Conservation (phyloP, 30 jellyfish, hydroid and myxozoan genomes). For the Chironex yamaguchii region DNA sequence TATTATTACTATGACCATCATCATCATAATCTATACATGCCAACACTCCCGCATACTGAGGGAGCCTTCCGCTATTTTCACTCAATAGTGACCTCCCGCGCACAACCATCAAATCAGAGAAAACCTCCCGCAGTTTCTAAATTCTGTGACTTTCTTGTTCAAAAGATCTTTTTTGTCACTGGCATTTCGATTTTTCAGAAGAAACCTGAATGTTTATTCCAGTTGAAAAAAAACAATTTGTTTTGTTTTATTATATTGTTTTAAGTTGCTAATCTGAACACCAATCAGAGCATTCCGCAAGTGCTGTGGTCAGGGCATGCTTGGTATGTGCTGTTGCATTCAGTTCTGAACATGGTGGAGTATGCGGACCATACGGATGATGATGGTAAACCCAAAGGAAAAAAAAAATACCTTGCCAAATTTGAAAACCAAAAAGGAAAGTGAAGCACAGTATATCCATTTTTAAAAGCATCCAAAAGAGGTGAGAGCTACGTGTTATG, state of each 20-base stretch:
- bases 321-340: neutral
- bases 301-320: neutral
- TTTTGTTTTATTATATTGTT: neutral
- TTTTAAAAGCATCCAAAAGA: neutral
- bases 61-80: neutral
- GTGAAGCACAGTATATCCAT: neutral
- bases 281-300: constrained; percentile 2
- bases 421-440: neutral
- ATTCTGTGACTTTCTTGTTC: neutral
- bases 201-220: neutral
- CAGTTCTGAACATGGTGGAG: neutral
- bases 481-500: neutral
- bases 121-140: neutral
- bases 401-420: neutral
- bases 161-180: neutral
- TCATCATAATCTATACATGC: too few species aligned
- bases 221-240: neutral
- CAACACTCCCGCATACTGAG: constrained; percentile 9
- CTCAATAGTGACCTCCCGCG: constrained; percentile 17
- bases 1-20: too few species aligned
- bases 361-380: too few species aligned
- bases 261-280: too few species aligned
- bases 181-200: neutral
- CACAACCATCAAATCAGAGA: neutral
- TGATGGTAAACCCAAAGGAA: neutral